These are phyloP conservation scores for Lepidocyrtoides sp. DNA, from an alignment of 2,888 invertebrate species.

Conservation along the genomic window DNA sequence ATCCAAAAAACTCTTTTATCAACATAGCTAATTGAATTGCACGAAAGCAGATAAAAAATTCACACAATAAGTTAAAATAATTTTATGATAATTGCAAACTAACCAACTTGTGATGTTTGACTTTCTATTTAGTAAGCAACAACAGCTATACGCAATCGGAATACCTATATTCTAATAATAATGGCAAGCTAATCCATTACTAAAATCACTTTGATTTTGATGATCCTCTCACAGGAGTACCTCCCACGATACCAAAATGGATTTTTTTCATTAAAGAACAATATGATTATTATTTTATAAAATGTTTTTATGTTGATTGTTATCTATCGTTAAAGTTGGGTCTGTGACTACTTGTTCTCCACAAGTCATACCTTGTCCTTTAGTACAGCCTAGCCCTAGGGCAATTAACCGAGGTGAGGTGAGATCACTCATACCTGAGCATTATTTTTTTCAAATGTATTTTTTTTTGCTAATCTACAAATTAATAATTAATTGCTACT, in stretches of 20 bases:
- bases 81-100: neutral
- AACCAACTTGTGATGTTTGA: neutral
- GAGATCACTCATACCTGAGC: slow-evolving; percentile 83
- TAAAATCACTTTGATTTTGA: neutral
- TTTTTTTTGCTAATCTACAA: neutral
- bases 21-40: too few species aligned
- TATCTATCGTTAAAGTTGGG: slow-evolving; percentile 80
- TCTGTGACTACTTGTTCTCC: slow-evolving; percentile 83
- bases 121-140: neutral
- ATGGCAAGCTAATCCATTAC: neutral
- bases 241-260: slow-evolving; percentile 19
- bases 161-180: neutral
- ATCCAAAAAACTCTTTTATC: too few species aligned
- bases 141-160: neutral
- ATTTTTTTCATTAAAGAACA: slow-evolving; percentile 10
- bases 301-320: slow-evolving; percentile 65
- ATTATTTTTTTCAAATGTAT: slow-evolving; percentile 4
- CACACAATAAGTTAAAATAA: neutral
- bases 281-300: neutral
- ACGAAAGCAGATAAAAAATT: too few species aligned
- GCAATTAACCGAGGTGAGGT: slow-evolving; percentile 85
- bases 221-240: neutral
- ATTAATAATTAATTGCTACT: neutral
- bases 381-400: slow-evolving; percentile 81
- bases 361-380: slow-evolving; percentile 84